These are phyloP conservation scores for Enteromius radiatus DNA, from an alignment of 2,797 vertebrate species.

Conservation along the genomic window DNA sequence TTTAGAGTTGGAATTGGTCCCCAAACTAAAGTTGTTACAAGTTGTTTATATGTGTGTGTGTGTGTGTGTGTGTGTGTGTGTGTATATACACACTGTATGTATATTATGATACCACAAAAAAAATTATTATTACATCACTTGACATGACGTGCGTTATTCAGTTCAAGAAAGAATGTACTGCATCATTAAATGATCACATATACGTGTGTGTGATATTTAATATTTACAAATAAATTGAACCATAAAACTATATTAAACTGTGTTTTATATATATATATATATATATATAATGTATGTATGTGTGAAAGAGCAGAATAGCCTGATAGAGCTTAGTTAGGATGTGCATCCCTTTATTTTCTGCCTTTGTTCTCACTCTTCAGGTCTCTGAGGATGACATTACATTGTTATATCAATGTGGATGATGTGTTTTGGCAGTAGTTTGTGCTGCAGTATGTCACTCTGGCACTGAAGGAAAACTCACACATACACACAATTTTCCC, in stretches of 20 bases:
- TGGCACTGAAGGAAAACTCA: background rate
- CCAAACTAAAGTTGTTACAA: no score
- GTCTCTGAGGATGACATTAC: background rate
- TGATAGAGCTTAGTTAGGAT: background rate
- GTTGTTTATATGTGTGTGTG: no score
- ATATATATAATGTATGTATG: no score
- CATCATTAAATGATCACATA: background rate
- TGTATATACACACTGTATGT: no score
- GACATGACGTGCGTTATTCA: background rate
- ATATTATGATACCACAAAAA: no score
- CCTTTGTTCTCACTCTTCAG: background rate
- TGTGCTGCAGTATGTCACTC: background rate
- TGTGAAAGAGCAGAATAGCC: background rate
- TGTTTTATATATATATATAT: no score
- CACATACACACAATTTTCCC: background rate
- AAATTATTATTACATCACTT: no score
- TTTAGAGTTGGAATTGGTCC: no score
- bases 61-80: no score
- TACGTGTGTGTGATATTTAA: no score
- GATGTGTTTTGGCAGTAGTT: background rate
- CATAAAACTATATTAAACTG: background rate
- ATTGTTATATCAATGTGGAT: background rate
- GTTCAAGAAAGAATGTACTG: background rate
- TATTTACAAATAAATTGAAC: background rate
- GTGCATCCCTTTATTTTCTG: background rate